These are phyloP conservation scores for Bombyx mandarina DNA, from an alignment of 1,140 invertebrate genomes.

Conservation along the genomic window DNA sequence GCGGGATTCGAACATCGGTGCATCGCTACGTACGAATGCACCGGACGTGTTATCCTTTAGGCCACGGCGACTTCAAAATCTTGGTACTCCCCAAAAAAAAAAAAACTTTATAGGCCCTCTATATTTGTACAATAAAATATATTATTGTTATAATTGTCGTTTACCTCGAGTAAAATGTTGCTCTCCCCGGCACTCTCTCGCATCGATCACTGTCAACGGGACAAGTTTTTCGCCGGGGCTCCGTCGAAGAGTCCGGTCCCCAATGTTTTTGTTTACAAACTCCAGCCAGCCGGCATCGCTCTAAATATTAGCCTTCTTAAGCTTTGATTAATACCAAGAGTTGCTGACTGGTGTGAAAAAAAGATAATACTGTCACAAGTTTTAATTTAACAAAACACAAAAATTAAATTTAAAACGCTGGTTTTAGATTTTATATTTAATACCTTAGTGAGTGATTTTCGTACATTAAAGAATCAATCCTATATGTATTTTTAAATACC, in stretches of 20 bases:
- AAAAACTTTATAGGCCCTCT: too few species aligned
- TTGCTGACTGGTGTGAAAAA: neutral
- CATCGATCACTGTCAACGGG: slow-evolving; percentile 56
- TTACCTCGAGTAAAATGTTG: slow-evolving; percentile 13
- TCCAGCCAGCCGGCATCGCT: slow-evolving; percentile 39
- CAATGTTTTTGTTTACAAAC: slow-evolving; percentile 50
- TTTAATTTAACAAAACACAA: too few species aligned
- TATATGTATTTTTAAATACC: too few species aligned
- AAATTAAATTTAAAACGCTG: neutral
- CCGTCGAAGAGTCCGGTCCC: slow-evolving; percentile 34
- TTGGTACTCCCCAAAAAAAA: too few species aligned
- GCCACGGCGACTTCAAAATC: too few species aligned
- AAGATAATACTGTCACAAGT: too few species aligned
- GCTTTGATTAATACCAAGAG: slow-evolving; percentile 23
- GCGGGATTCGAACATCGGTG: too few species aligned
- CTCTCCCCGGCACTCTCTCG: slow-evolving; percentile 3
- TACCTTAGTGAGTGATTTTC: too few species aligned
- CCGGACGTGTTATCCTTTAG: too few species aligned
- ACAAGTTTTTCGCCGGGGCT: slow-evolving; percentile 54
- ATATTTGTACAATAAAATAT: too few species aligned
- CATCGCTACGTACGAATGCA: too few species aligned
- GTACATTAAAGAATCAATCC: too few species aligned
- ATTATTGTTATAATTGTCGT: neutral
- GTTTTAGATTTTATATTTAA: neutral
- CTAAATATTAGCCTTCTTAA: slow-evolving; percentile 37